These are phyloP conservation scores for Stegastes partitus DNA, from an alignment of 2,113 vertebrate species.

Conservation along the genomic window DNA sequence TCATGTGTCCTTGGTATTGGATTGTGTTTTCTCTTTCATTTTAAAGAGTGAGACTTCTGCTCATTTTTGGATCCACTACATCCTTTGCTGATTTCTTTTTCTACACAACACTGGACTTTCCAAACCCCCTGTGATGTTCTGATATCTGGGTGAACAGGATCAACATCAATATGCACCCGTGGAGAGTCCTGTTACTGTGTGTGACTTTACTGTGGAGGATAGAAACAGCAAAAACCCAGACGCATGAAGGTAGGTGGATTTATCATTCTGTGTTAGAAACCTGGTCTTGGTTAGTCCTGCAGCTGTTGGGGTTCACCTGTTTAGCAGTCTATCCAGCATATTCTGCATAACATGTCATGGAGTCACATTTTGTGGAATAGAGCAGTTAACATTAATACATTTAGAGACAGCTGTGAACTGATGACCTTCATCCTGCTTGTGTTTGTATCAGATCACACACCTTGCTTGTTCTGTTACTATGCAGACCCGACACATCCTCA, in stretches of 20 bases:
- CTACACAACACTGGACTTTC: neutral
- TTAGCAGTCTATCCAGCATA: neutral
- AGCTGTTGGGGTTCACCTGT: neutral
- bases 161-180: conserved; percentile 64
- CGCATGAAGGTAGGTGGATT: conserved; percentile 79
- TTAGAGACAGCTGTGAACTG: neutral
- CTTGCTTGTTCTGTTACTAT: conserved; percentile 17
- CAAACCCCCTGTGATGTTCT: conserved; percentile 42
- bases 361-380: neutral
- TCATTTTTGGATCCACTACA: neutral
- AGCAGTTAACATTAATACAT: neutral
- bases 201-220: conserved; percentile 58
- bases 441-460: conserved; percentile 3
- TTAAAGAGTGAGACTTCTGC: neutral
- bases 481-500: conserved; percentile 35
- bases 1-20: neutral
- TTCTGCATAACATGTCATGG: neutral
- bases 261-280: neutral
- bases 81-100: neutral
- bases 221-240: conserved; percentile 56
- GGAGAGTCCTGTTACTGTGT: conserved; percentile 63
- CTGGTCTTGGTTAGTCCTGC: neutral
- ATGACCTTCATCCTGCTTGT: neutral
- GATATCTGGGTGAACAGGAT: conserved; percentile 27
- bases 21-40: neutral